phyloP scores from a whole-genome alignment of 1,140 invertebrate genomes.

The Saccostrea echinata region DNA sequence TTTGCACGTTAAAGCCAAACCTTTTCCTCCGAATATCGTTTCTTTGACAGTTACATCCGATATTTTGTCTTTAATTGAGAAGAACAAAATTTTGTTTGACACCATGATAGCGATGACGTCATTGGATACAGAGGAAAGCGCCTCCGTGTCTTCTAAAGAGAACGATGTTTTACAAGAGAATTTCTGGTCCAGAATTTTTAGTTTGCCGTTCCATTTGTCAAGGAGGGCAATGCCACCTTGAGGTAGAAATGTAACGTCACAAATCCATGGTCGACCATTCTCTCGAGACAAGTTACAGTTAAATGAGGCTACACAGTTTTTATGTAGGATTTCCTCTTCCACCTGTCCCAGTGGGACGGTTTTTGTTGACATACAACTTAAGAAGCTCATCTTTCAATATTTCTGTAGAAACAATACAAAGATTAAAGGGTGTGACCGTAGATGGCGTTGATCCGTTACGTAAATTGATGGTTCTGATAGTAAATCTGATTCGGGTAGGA shows the following conservation, averaged over 20 bases:
- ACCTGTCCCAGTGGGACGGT: not conserved
- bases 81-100: not conserved
- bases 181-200: conserved; percentile 6
- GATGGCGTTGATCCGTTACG: not conserved
- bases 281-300: not conserved
- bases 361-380: conserved; percentile 1
- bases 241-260: conserved; percentile 20
- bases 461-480: not conserved
- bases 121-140: not conserved
- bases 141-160: not conserved
- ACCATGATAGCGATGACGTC: conserved; percentile 12
- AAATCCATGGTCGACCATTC: conserved; percentile 6
- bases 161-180: not conserved
- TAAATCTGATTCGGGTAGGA: not conserved
- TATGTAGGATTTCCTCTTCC: not conserved
- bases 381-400: conserved; percentile 21
- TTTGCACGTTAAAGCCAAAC: not conserved
- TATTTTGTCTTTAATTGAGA: not conserved
- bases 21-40: not conserved
- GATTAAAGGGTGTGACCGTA: not conserved
- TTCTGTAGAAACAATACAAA: not conserved
- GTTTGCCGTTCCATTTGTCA: conserved; percentile 20
- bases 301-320: not conserved
- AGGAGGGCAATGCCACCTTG: not conserved
- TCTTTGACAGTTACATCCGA: conserved; percentile 20